phyloP scores from a whole-genome alignment of 30 jellyfish, hydroid and myxozoan genomes.

The Nemopilema nomurai region DNA sequence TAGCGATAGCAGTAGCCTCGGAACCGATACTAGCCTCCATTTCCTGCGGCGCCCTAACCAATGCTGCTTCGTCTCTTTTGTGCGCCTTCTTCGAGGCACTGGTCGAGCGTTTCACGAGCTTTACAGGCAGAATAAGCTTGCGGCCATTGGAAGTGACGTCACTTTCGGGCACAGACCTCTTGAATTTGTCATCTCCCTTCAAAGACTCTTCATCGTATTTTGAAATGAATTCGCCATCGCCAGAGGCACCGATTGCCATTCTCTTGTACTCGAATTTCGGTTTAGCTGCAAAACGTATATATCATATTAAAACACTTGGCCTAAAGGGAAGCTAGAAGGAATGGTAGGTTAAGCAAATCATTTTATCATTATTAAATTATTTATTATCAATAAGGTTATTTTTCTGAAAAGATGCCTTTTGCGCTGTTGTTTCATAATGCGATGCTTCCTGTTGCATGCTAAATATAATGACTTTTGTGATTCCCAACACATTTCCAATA shows the following conservation, averaged over 20 bases:
- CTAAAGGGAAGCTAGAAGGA: background rate
- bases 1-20: background rate
- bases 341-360: no score
- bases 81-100: conserved; percentile 1
- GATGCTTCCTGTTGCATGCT: no score
- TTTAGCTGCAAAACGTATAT: conserved; percentile 31
- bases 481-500: no score
- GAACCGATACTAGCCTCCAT: background rate
- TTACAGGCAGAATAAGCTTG: conserved; percentile 28
- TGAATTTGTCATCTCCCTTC: conserved; percentile 38
- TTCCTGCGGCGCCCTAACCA: conserved; percentile 29
- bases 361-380: no score
- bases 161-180: conserved; percentile 38
- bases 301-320: background rate
- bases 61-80: conserved; percentile 28
- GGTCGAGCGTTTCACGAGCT: conserved; percentile 23
- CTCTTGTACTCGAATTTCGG: conserved; percentile 86
- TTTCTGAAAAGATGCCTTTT: no score
- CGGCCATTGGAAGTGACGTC: conserved; percentile 22
- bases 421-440: no score
- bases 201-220: conserved; percentile 53
- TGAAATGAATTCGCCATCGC: conserved; percentile 93
- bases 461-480: no score
- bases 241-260: conserved; percentile 83
- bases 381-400: no score